Conservation (phyloP, 2,113 vertebrate genomes). For the Microcebus lehilahytsara region DNA sequence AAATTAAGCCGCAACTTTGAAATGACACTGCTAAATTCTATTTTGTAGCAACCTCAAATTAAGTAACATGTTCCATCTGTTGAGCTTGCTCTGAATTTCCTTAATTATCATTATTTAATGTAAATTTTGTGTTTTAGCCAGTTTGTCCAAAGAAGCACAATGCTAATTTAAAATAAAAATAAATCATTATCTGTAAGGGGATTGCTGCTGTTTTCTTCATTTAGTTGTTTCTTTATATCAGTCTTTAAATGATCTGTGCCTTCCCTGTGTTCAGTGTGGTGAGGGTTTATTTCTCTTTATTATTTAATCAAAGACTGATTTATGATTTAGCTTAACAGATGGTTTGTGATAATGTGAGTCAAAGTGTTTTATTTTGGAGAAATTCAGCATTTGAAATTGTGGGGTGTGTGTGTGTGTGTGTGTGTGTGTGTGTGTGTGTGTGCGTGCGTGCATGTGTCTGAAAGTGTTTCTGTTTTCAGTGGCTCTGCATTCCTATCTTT, state of each 20-base stretch:
- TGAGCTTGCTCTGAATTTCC: constrained; percentile 80
- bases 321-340: constrained; percentile 82
- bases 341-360: constrained; percentile 76
- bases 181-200: constrained; percentile 63
- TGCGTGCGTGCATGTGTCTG: background rate
- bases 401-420: background rate
- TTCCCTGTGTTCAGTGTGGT: constrained; percentile 54
- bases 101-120: constrained; percentile 86
- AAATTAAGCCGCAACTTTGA: constrained; percentile 76
- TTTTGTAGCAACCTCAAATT: constrained; percentile 80
- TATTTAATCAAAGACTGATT: constrained; percentile 85
- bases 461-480: background rate
- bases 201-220: constrained; percentile 67
- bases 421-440: background rate
- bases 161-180: constrained; percentile 76
- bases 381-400: constrained; percentile 53
- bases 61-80: constrained; percentile 85
- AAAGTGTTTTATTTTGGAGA: constrained; percentile 76
- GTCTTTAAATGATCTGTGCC: constrained; percentile 70
- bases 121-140: constrained; percentile 84
- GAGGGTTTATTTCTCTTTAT: constrained; percentile 64
- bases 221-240: constrained; percentile 72
- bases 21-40: constrained; percentile 78
- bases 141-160: constrained; percentile 78
- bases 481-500: background rate